Percentiles rank a stretch among this genome's conserved stretches.
Conservation (phyloP, 2,113 vertebrate species). For the Pangasianodon hypophthalmus region DNA sequence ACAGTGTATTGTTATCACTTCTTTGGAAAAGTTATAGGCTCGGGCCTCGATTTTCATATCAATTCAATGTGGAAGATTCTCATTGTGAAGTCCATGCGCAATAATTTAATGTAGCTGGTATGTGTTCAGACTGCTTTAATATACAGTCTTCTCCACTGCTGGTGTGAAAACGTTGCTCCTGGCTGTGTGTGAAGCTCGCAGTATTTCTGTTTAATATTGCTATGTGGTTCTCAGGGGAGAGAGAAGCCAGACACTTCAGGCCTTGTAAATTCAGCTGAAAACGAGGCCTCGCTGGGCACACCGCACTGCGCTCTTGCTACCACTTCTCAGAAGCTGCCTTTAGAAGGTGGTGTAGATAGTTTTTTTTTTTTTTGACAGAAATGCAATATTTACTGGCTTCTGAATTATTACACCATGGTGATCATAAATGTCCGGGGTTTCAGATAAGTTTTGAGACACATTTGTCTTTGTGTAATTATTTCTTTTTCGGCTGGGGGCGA, state of each 20-base stretch:
- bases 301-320: slow-evolving; percentile 46
- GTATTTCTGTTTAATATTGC: slow-evolving; percentile 57
- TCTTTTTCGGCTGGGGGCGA: slow-evolving; percentile 59
- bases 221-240: slow-evolving; percentile 51
- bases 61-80: slow-evolving; percentile 19
- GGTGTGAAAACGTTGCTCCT: slow-evolving; percentile 35
- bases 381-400: slow-evolving; percentile 64
- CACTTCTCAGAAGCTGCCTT: slow-evolving; percentile 52
- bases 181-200: slow-evolving; percentile 32
- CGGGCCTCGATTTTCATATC: slow-evolving; percentile 27
- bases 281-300: slow-evolving; percentile 45
- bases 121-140: slow-evolving; percentile 38
- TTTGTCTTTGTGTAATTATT: slow-evolving; percentile 65
- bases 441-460: slow-evolving; percentile 63
- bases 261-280: slow-evolving; percentile 60
- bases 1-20: slow-evolving; percentile 19
- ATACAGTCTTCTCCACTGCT: slow-evolving; percentile 31
- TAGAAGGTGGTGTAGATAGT: background rate
- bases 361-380: slow-evolving; percentile 58
- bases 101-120: slow-evolving; percentile 35
- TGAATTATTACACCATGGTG: slow-evolving; percentile 58
- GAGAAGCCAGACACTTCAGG: slow-evolving; percentile 55
- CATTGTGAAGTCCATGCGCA: background rate
- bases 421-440: slow-evolving; percentile 58
- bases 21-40: slow-evolving; percentile 21